These are phyloP conservation scores for Hemaris fuciformis DNA, from an alignment of 2,888 invertebrate species.

Conservation along the genomic window DNA sequence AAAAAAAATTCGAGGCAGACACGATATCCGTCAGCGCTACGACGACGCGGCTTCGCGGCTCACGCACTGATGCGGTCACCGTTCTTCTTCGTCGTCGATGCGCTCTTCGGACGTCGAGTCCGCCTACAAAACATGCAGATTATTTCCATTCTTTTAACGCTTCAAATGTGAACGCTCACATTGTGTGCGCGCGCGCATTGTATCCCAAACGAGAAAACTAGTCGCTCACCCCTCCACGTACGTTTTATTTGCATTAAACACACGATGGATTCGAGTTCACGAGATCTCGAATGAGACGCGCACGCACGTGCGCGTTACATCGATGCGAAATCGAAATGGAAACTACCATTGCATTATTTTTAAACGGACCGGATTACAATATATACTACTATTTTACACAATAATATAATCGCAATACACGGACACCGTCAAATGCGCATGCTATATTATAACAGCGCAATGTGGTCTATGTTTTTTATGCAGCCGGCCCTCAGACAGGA, in stretches of 20 bases:
- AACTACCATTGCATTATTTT: conserved; percentile 19
- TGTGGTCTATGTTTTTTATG: conserved; percentile 29
- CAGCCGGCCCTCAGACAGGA: conserved; percentile 73
- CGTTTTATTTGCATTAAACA: not conserved
- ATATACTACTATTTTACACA: not conserved
- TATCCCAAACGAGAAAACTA: not conserved
- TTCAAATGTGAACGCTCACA: conserved; percentile 12
- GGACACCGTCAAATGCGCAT: conserved; percentile 28
- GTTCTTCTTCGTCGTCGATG: conserved; percentile 27
- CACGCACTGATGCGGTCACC: conserved; percentile 20
- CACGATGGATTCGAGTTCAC: not conserved
- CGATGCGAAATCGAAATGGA: not conserved
- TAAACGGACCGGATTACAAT: conserved; percentile 27
- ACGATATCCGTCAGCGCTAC: conserved; percentile 33
- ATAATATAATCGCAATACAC: not conserved
- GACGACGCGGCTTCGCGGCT: conserved; percentile 16
- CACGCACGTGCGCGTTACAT: not conserved
- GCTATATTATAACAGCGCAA: conserved; percentile 18
- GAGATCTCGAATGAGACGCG: conserved; percentile 5
- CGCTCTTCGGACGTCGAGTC: conserved; percentile 32
- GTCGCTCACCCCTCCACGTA: not conserved
- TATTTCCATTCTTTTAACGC: not conserved
- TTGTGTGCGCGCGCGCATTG: not conserved
- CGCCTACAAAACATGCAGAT: conserved; percentile 18
- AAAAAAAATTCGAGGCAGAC: conserved; percentile 29